phyloP scores from a whole-genome alignment of 64 coral and sea anemone genomes.

The Exaiptasia diaphana region DNA sequence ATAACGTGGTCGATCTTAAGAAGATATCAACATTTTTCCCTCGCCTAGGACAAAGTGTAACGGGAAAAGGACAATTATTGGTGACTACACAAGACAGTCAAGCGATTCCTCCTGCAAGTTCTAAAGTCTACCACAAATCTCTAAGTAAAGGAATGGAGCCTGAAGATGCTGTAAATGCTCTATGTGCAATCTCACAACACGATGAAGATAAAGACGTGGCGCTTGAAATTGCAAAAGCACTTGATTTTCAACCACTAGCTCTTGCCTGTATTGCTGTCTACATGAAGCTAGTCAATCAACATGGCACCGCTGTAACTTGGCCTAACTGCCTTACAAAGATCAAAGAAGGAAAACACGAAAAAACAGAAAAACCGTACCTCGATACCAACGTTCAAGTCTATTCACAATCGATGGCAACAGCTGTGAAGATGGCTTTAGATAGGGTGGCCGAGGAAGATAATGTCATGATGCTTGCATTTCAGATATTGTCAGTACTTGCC shows the following conservation, averaged over 20 bases:
- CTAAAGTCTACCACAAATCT: constrained; percentile 14
- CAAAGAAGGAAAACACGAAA: constrained; percentile 10
- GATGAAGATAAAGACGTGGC: not conserved
- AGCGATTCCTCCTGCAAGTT: not conserved
- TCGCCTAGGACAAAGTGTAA: not conserved
- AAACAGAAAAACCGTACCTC: constrained; percentile 12
- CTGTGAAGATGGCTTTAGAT: constrained; percentile 38
- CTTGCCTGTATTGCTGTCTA: constrained; percentile 52
- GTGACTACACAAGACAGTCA: constrained; percentile 28
- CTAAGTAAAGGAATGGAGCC: constrained; percentile 39
- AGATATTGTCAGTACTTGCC: constrained; percentile 38
- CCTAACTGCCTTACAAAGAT: constrained; percentile 27
- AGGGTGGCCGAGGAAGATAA: not conserved
- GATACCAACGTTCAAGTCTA: constrained; percentile 20
- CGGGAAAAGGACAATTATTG: constrained; percentile 2
- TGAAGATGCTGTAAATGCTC: constrained; percentile 18
- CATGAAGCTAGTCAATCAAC: not conserved
- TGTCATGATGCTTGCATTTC: constrained; percentile 20
- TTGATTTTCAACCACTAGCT: constrained; percentile 53
- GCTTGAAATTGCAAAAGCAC: constrained; percentile 16
- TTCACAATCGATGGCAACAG: constrained; percentile 22
- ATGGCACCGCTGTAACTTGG: not conserved
- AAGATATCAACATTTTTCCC: not conserved
- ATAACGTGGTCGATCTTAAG: constrained; percentile 3
- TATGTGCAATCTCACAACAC: constrained; percentile 19